These are phyloP conservation scores for Tachypleus tridentatus DNA, from an alignment of 1,140 invertebrate species.

Conservation along the genomic window DNA sequence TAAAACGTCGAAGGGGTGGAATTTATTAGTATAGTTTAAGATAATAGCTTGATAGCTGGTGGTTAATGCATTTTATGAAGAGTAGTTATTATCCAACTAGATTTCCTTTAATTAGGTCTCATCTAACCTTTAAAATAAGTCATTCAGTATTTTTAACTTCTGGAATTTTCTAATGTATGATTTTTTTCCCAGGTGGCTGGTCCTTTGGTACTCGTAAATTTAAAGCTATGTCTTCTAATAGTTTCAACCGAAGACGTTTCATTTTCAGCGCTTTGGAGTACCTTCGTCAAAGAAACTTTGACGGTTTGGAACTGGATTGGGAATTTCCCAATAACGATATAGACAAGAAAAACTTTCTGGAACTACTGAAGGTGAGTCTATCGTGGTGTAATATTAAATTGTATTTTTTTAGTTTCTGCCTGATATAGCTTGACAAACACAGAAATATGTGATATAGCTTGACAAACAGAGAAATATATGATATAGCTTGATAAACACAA, in stretches of 20 bases:
- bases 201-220: slow-evolving; percentile 90
- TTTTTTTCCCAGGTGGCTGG: slow-evolving; percentile 58
- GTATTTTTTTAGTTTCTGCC: background rate
- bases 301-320: slow-evolving; percentile 79
- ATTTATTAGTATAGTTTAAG: no score
- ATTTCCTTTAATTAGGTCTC: no score
- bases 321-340: slow-evolving; percentile 87
- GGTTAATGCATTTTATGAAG: no score
- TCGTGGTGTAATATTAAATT: background rate
- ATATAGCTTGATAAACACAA: background rate
- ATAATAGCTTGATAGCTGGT: no score
- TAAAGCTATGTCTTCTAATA: slow-evolving; percentile 73
- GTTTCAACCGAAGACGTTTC: slow-evolving; percentile 79
- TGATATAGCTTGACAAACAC: no score
- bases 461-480: no score
- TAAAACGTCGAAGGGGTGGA: no score
- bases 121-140: no score
- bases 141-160: no score
- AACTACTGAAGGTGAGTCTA: slow-evolving; percentile 61
- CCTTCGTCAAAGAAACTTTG: slow-evolving; percentile 65
- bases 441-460: no score
- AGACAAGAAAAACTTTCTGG: slow-evolving; percentile 88
- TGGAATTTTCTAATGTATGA: no score
- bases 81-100: no score
- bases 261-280: slow-evolving; percentile 87